Evolutionary conservation across 2,888 invertebrate genomes (phyloP), one percentile per base, ranked within the genome.

Genomic region (Eurytoma californica): DNA sequence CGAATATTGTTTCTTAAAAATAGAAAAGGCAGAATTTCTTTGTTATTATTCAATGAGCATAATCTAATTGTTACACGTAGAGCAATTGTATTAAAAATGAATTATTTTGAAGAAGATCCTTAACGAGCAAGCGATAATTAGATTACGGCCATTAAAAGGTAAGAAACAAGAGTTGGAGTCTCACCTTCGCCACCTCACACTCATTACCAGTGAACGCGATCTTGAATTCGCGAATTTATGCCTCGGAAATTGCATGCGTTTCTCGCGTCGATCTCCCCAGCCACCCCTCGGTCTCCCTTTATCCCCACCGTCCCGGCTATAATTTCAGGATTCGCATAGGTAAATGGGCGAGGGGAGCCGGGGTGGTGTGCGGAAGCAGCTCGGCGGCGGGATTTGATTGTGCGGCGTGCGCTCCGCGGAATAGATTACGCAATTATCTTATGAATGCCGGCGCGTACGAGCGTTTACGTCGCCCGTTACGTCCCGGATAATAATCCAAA

Each of bases 381-480:
- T 55, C 70, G 39, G 16, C 51, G 18, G 9, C 58, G 61, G 51
- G 63, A 58, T 49, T 79, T 70, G 74, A 79, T 79, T 79, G 79
- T 79, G 74, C 74, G 72, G 67, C 66, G 75, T 28, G 63, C 16
- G 68, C 60, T 18, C 51, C 47, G 53, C 30, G 74, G 74, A 76
- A 78, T 80, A 78, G 80, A 78, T 80, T 78, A 78, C 80, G 68
- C 75, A 80, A 80, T 80, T 78, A 80, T 74, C 72, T 78, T 80
- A 80, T 80, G 77, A 80, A 77, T 80, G 73, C 72, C 55, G 67
- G 20, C 39, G 47, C 63, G 63, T 47, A 55, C 18, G 66, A 67
- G 55, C 58, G 60, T 49, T 77, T 77, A 63, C 72, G 77, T 51
- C 51, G 55, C 60, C 24, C 68, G 47, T 49, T 66, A 55, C 47